Conservation (phyloP, 2,797 vertebrate species). For the Lepilemur ruficaudatus region DNA sequence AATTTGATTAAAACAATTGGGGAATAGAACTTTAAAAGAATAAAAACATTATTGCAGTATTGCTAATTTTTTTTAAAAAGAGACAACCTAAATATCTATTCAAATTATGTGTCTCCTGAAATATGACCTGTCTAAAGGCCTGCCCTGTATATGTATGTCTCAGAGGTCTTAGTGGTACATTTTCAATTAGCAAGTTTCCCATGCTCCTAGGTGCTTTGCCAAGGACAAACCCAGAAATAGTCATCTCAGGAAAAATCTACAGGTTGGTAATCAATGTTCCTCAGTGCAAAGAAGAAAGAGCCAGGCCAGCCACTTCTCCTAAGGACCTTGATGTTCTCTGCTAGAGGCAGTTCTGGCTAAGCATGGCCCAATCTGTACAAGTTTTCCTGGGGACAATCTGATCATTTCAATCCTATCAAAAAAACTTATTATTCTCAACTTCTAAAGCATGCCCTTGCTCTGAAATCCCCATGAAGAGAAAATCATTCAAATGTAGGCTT, state of each 20-base stretch:
- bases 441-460: slow-evolving; percentile 31
- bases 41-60: background rate
- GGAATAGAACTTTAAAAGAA: background rate
- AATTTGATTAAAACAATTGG: background rate
- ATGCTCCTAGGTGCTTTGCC: background rate
- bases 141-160: background rate
- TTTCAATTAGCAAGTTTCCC: slow-evolving; percentile 1
- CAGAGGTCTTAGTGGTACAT: background rate
- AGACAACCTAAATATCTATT: background rate
- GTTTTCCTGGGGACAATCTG: slow-evolving; percentile 45
- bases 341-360: background rate
- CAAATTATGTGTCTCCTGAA: background rate
- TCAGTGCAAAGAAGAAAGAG: slow-evolving; percentile 24
- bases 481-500: slow-evolving; percentile 19
- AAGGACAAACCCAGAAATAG: slow-evolving; percentile 3
- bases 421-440: slow-evolving; percentile 33
- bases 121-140: background rate
- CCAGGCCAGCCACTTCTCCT: background rate
- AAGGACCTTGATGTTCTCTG: background rate
- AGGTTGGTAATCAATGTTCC: background rate
- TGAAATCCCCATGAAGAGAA: slow-evolving; percentile 39
- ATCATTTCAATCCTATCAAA: slow-evolving; percentile 53
- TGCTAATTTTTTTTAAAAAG: background rate
- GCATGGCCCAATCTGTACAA: background rate
- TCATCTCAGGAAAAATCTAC: background rate